phyloP scores from a whole-genome alignment of 2,113 vertebrate genomes.

The Emydocephalus ijimae region DNA sequence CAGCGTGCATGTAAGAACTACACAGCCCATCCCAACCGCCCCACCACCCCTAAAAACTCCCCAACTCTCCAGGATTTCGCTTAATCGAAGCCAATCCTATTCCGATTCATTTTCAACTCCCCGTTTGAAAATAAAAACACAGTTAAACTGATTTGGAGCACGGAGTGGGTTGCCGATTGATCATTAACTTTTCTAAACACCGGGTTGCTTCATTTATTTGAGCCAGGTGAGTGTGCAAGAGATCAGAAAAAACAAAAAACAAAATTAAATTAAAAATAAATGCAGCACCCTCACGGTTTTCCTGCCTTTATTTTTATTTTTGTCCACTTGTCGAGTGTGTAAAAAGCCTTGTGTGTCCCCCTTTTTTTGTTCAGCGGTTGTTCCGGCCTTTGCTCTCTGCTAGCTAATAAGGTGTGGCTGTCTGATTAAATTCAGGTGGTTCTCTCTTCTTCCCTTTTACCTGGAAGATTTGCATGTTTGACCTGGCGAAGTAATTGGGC shows the following conservation, averaged over 20 bases:
- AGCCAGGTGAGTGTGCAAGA: not conserved
- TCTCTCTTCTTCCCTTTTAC: conserved; percentile 40
- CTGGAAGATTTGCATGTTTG: conserved; percentile 72
- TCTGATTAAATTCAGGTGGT: conserved; percentile 22
- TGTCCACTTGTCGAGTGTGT: not conserved
- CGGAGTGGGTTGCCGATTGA: not conserved
- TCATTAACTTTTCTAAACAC: conserved; percentile 1
- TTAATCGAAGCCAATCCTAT: not conserved
- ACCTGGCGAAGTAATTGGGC: conserved; percentile 69
- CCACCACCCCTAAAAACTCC: too few species aligned
- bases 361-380: not conserved
- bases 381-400: conserved; percentile 28
- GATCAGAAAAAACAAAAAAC: too few species aligned
- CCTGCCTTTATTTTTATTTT: not conserved
- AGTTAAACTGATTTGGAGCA: not conserved
- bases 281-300: too few species aligned
- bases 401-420: conserved; percentile 40
- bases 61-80: not conserved
- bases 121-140: not conserved
- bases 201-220: not conserved
- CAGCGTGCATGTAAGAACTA: not conserved
- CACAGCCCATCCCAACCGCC: not conserved
- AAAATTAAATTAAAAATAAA: too few species aligned
- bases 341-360: not conserved
- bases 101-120: not conserved